phyloP scores from a whole-genome alignment of 2,888 invertebrate species.

The Thera britannica region DNA sequence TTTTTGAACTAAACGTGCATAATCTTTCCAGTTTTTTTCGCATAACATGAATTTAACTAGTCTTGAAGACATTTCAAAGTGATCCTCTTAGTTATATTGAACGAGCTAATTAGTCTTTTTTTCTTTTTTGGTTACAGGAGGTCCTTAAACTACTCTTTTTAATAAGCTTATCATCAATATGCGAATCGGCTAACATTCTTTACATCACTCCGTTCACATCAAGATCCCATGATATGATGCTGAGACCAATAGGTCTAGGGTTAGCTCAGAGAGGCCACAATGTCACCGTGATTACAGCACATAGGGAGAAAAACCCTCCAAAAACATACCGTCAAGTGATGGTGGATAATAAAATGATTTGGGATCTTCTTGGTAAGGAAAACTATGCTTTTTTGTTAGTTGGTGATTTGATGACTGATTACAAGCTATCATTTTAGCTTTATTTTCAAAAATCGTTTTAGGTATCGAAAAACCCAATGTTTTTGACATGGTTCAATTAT shows the following conservation, averaged over 20 bases:
- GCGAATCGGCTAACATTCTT: conserved; percentile 71
- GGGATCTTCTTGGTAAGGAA: conserved; percentile 70
- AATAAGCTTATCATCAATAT: conserved; percentile 35
- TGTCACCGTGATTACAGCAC: conserved; percentile 77
- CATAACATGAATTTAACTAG: no score
- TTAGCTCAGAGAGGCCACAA: conserved; percentile 81
- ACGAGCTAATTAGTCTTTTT: not conserved
- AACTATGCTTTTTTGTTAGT: not conserved
- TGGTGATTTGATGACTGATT: not conserved
- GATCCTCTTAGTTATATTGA: no score
- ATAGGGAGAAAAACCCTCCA: conserved; percentile 61
- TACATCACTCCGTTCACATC: conserved; percentile 76
- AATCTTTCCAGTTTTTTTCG: no score
- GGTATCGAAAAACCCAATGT: conserved; percentile 70
- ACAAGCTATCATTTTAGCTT: no score
- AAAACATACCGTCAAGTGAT: conserved; percentile 70
- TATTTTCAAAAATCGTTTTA: conserved; percentile 45
- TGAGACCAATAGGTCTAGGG: conserved; percentile 75
- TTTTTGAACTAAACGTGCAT: no score
- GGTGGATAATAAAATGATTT: conserved; percentile 67
- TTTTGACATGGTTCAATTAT: conserved; percentile 66
- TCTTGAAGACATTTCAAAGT: no score
- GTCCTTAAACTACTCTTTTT: conserved; percentile 35
- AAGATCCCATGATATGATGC: conserved; percentile 76
- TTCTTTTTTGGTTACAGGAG: conserved; percentile 38